Evolutionary conservation across 2,888 invertebrate species (phyloP).

Genomic region (Lepidocyrtoides sp.): DNA sequence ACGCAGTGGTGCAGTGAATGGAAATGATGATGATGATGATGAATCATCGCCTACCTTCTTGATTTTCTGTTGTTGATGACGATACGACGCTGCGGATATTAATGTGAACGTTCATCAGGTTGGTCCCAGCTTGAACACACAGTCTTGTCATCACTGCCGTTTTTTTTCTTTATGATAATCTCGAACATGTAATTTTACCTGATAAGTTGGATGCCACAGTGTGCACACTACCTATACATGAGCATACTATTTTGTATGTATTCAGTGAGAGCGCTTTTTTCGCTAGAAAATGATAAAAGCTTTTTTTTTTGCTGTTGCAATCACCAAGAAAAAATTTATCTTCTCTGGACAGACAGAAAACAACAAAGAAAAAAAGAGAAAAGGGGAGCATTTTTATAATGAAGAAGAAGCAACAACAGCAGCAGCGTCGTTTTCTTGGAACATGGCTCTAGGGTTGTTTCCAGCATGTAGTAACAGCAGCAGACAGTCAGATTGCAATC

Average conservation of each 20-base stretch:
- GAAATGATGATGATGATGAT: background rate
- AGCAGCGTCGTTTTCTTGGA: constrained; percentile 51
- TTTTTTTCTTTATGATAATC: background rate
- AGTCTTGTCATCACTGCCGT: background rate
- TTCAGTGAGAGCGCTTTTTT: background rate
- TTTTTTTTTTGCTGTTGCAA: background rate
- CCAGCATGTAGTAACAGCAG: too few species aligned
- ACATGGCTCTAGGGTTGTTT: constrained; percentile 40
- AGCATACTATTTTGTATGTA: too few species aligned
- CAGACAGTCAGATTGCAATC: constrained; percentile 28
- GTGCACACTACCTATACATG: background rate
- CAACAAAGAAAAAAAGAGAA: background rate
- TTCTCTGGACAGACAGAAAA: background rate
- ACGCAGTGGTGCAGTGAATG: background rate
- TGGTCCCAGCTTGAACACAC: background rate
- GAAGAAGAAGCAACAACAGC: background rate
- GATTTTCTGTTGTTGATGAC: background rate
- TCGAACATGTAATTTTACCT: too few species aligned
- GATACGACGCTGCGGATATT: background rate
- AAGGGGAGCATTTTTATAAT: background rate
- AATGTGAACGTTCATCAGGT: background rate
- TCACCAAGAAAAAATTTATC: background rate
- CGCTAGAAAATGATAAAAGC: background rate
- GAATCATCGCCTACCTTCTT: background rate
- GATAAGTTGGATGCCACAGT: background rate